A percentile compares a stretch with the other conserved stretches of the same genome.
These are phyloP conservation scores for Tenthredo notha DNA, from an alignment of 2,888 invertebrate genomes.

Conservation along the genomic window DNA sequence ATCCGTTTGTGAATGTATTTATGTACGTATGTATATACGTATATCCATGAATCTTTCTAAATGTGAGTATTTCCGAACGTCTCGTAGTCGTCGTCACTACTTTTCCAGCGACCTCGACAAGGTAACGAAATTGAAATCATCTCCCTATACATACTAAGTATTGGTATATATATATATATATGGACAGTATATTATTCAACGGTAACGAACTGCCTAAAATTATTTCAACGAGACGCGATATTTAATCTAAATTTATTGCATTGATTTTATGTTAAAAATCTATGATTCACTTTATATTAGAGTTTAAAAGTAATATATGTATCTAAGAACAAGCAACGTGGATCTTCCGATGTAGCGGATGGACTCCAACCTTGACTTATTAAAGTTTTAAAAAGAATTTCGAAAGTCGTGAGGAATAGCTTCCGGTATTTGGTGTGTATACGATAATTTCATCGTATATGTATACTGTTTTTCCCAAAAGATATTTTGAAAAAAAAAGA, in stretches of 20 bases:
- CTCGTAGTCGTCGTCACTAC: slow-evolving; percentile 56
- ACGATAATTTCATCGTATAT: not conserved
- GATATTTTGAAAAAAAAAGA: not conserved
- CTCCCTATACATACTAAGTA: slow-evolving; percentile 51
- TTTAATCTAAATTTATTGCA: not conserved
- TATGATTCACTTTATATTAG: not conserved
- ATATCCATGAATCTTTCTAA: not conserved
- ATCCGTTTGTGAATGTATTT: not conserved
- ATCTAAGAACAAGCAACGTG: not conserved
- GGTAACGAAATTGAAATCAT: slow-evolving; percentile 67
- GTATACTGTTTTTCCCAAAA: not conserved
- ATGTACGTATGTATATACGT: not conserved
- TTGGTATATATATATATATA: slow-evolving; percentile 10
- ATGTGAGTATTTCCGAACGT: not conserved
- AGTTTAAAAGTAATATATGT: not conserved
- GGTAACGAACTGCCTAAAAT: not conserved
- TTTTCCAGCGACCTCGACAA: slow-evolving; percentile 65
- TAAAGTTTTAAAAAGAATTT: slow-evolving; percentile 19
- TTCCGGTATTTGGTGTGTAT: slow-evolving; percentile 10
- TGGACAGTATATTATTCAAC: not conserved
- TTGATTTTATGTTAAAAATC: not conserved
- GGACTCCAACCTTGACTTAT: slow-evolving; percentile 27
- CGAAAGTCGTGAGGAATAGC: slow-evolving; percentile 31
- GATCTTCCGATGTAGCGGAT: not conserved
- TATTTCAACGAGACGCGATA: not conserved